Evolutionary conservation across 2,113 vertebrate species (phyloP).

Genomic region (Nipponia nippon): DNA sequence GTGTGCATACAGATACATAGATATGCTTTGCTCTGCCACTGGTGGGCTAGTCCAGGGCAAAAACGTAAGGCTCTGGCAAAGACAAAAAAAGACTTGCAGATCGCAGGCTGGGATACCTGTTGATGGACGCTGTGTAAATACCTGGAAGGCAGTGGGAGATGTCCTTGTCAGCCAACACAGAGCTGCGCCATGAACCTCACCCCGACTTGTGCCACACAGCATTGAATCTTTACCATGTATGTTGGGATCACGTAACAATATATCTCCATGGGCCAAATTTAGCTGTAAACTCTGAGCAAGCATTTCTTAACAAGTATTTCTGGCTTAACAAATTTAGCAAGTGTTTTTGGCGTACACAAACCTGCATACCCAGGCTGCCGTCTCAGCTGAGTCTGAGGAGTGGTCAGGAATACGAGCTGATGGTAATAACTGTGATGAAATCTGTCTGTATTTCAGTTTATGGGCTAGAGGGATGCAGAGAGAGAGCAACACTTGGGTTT

Average conservation of each 20-base stretch:
- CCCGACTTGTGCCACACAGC: background rate
- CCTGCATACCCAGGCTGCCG: background rate
- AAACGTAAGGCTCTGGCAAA: background rate
- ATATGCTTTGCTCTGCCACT: background rate
- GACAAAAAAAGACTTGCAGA: background rate
- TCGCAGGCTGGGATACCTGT: background rate
- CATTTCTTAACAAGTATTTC: background rate
- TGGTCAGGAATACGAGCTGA: background rate
- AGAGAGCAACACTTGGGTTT: background rate
- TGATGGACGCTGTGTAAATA: background rate
- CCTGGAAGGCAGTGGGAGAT: background rate
- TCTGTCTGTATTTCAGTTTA: background rate
- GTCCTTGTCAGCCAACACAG: background rate
- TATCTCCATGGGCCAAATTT: background rate
- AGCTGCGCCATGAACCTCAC: background rate
- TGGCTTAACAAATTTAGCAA: background rate
- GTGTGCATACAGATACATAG: too few relatives aligned
- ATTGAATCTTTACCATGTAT: rapidly evolving
- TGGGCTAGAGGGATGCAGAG: background rate
- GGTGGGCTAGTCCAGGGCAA: background rate
- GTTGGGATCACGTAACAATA: background rate
- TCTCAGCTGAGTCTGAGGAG: background rate
- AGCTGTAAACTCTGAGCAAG: background rate
- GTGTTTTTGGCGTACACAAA: background rate
- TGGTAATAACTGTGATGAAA: background rate